These are phyloP conservation scores for Pyrrhosoma nymphula DNA, from an alignment of 2,888 invertebrate genomes.

Conservation along the genomic window DNA sequence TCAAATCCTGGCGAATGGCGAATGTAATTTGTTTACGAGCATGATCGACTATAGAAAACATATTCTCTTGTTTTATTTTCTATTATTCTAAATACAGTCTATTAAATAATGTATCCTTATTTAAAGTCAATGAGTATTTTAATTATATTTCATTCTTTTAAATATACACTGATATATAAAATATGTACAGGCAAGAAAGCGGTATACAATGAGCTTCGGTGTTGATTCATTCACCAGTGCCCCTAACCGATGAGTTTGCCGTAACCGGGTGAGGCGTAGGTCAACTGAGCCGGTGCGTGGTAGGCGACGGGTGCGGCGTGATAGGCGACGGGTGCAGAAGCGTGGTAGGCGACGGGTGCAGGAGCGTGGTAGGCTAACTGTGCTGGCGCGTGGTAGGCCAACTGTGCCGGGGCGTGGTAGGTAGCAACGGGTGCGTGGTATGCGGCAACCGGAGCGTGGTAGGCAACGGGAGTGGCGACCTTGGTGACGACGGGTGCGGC, in stretches of 20 bases:
- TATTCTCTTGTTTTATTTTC: too few species aligned
- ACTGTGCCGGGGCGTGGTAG: constrained; percentile 72
- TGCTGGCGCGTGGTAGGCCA: constrained; percentile 68
- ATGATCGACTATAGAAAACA: too few species aligned
- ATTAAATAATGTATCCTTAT: background rate
- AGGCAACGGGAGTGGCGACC: constrained; percentile 70
- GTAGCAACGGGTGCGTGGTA: constrained; percentile 34
- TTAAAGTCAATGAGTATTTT: background rate
- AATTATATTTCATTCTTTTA: constrained; percentile 40
- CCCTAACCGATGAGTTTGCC: constrained; percentile 55
- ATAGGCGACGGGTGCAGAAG: constrained; percentile 38
- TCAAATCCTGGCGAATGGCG: too few species aligned
- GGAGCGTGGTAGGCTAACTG: constrained; percentile 68
- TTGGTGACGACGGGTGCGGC: constrained; percentile 67
- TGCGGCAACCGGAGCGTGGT: constrained; percentile 68
- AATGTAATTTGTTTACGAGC: too few species aligned
- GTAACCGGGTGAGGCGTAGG: constrained; percentile 69
- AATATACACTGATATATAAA: constrained; percentile 36
- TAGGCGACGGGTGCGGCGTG: constrained; percentile 62
- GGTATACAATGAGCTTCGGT: background rate
- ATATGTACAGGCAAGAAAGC: constrained; percentile 42
- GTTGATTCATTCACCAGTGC: background rate
- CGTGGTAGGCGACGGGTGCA: constrained; percentile 68
- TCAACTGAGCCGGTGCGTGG: constrained; percentile 69
- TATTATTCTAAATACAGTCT: too few species aligned